Base-by-base conservation (phyloP, 2,113 vertebrate species). In the Aphelocoma coerulescens region DNA sequence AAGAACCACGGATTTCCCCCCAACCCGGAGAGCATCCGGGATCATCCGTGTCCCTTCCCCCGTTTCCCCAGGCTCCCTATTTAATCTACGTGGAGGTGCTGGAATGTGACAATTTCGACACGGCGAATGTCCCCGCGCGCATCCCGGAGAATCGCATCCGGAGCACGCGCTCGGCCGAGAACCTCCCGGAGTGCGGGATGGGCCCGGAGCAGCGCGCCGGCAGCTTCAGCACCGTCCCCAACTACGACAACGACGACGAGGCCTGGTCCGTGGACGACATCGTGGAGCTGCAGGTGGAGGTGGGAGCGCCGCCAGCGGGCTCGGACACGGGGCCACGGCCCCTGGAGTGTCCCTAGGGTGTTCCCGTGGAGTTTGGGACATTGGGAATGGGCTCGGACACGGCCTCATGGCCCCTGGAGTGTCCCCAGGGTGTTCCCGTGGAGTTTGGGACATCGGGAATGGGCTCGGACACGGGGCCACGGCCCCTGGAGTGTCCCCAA, bases 231-330 rank as follows among this genome's bases (percentile, higher is more conserved):
- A 98, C 98, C 0, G 99, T 99, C 9, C 99, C 99, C 44, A 99
- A 99, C 97, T 99, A 99, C 11, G 99, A 99, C 98, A 99, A 99
- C 3, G 99, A 99, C 7, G 99, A 99, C 1, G 99, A 99, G 94
- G 99, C 99, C 30, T 99, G 99, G 99, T 98, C 99, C 0, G 99
- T 99, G 95, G 99, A 99, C 0, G 99, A 99, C 91, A 99, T 99
- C 21, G 99, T 98, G 73, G 99, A 99, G 92, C 98, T 99, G 80
- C 99, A 99, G 96, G 99, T 99, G 91, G 99, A 99, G 99, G 99
- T 99, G 10, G 49, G 49, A 28, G 3, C 0, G 6, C 1, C 0
- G 48, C 57, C 48, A 24, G 1, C 0, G 77, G 39, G 11, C 0
- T 5, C 1, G 11, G 28, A 18, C 14, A 7, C 3, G 16, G 32